A percentile compares a stretch with the other conserved stretches of the same genome.
Evolutionary conservation across 2,797 vertebrate genomes (phyloP).

Genomic region (Lithobates pipiens): DNA sequence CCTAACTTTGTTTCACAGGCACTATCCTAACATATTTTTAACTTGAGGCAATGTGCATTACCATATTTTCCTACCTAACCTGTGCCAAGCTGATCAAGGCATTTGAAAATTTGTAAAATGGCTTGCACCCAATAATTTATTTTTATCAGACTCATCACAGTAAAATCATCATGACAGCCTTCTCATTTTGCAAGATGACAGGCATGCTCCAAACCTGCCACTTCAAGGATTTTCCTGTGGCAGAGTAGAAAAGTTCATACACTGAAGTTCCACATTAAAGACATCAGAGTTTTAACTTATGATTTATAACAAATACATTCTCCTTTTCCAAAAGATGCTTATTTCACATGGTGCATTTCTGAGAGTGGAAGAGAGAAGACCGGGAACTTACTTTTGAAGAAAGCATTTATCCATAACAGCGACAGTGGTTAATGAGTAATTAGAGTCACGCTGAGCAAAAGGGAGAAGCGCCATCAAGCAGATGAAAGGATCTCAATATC

Average conservation of each 20-base stretch:
- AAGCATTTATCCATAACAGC: constrained; percentile 26
- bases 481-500: constrained; percentile 48
- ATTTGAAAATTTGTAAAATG: not conserved
- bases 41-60: not conserved
- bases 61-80: not conserved
- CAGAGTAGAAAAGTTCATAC: not conserved
- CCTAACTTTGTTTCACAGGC: not conserved
- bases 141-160: not conserved
- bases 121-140: not conserved
- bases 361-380: not conserved
- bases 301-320: not conserved
- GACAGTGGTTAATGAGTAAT: constrained; percentile 41
- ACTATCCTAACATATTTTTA: not conserved
- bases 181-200: not conserved
- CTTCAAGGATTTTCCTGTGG: not conserved
- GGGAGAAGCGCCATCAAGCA: constrained; percentile 40
- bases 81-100: not conserved
- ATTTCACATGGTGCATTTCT: not conserved
- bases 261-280: not conserved
- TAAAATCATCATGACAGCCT: not conserved
- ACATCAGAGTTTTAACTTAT: not conserved
- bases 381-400: not conserved
- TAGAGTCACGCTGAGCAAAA: constrained; percentile 36
- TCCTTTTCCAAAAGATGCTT: not conserved
- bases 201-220: not conserved